phyloP scores from a whole-genome alignment of 2,888 invertebrate species.

The Drosophila prostipennis region DNA sequence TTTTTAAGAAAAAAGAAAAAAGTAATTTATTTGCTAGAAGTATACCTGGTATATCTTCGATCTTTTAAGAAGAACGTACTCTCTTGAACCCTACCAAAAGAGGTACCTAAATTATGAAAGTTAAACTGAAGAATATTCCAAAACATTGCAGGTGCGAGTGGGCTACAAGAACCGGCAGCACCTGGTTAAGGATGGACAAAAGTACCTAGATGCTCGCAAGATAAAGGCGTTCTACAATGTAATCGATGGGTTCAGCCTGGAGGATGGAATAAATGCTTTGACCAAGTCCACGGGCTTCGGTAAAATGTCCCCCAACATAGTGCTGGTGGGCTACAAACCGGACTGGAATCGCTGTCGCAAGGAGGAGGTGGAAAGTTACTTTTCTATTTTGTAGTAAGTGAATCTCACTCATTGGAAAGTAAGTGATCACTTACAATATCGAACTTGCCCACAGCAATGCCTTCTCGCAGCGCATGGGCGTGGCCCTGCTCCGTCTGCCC shows the following conservation, averaged over 20 bases:
- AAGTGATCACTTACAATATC: neutral
- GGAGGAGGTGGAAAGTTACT: conserved; percentile 93
- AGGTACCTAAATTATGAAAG: too few species aligned
- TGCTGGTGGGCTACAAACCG: conserved; percentile 97
- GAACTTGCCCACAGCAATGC: conserved; percentile 88
- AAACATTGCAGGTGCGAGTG: conserved; percentile 83
- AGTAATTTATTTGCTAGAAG: too few species aligned
- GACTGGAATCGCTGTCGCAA: conserved; percentile 93
- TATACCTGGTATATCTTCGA: too few species aligned
- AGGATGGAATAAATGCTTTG: conserved; percentile 92
- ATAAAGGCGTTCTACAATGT: conserved; percentile 95
- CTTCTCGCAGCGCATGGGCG: conserved; percentile 95
- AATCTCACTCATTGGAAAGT: neutral
- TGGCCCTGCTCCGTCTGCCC: conserved; percentile 93
- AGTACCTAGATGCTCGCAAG: conserved; percentile 92
- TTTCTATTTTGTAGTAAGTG: conserved; percentile 96
- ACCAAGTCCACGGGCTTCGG: conserved; percentile 96
- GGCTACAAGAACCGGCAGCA: conserved; percentile 87
- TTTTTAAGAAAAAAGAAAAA: too few species aligned
- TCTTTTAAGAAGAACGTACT: too few species aligned
- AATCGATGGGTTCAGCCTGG: conserved; percentile 90
- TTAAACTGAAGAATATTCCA: too few species aligned
- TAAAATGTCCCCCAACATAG: conserved; percentile 95
- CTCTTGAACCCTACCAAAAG: too few species aligned
- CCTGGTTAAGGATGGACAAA: conserved; percentile 88